phyloP scores from a whole-genome alignment of 2,888 invertebrate genomes.

The Xylota sylvarum region DNA sequence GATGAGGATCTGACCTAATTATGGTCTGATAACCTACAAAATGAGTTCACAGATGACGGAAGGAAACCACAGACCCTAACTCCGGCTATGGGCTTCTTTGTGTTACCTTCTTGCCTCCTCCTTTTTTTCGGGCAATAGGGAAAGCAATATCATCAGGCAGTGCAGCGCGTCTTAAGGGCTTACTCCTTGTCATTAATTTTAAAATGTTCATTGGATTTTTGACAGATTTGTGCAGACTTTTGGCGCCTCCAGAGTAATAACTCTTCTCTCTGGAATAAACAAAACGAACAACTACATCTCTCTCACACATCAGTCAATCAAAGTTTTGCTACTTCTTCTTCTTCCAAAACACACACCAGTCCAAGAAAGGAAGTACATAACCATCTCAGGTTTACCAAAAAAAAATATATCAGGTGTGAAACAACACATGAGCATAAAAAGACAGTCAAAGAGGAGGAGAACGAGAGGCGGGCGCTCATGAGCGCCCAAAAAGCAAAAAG shows the following conservation, averaged over 20 bases:
- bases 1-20: too few relatives aligned
- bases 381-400: neutral
- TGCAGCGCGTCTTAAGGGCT: constrained; percentile 55
- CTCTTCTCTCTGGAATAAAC: constrained; percentile 67
- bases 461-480: constrained; percentile 1
- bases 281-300: neutral
- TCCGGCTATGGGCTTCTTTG: constrained; percentile 28
- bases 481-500: constrained; percentile 14
- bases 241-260: constrained; percentile 80
- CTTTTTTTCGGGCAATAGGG: neutral
- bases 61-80: constrained; percentile 50
- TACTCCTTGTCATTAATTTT: constrained; percentile 70
- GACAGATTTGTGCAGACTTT: constrained; percentile 81
- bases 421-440: constrained; percentile 41
- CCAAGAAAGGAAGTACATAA: constrained; percentile 22
- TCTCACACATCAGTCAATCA: constrained; percentile 65
- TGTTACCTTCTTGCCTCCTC: constrained; percentile 35
- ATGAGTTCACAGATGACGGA: too few relatives aligned
- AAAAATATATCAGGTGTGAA: constrained; percentile 60
- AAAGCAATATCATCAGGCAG: neutral
- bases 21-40: too few relatives aligned
- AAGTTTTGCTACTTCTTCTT: constrained; percentile 26
- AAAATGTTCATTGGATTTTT: constrained; percentile 78
- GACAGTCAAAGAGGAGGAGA: neutral
- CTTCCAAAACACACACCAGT: constrained; percentile 9